Percentiles rank a stretch among this genome's conserved stretches.
phyloP scores from a whole-genome alignment of 2,888 invertebrate species.

The Xestoiulus laeticollis region DNA sequence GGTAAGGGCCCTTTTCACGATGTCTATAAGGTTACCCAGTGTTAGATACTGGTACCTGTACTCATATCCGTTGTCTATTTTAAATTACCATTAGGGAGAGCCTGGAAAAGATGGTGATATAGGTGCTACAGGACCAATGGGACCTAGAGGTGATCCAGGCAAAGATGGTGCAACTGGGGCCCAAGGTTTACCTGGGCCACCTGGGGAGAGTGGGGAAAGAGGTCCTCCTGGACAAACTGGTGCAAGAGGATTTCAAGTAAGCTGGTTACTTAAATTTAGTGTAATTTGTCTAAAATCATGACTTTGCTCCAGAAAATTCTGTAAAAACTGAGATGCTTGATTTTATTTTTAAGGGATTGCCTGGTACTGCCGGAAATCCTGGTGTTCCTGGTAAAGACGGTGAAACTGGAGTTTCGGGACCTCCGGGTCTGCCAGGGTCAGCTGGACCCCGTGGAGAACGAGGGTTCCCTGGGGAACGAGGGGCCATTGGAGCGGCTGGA shows the following conservation, averaged over 20 bases:
- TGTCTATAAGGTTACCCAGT: not conserved
- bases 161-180: constrained; percentile 69
- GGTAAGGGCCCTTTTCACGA: constrained; percentile 65
- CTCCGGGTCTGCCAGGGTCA: constrained; percentile 68
- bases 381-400: constrained; percentile 85
- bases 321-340: not conserved
- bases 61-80: constrained; percentile 23
- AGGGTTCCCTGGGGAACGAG: constrained; percentile 74
- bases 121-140: constrained; percentile 78
- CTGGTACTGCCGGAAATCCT: constrained; percentile 77
- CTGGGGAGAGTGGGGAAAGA: constrained; percentile 77
- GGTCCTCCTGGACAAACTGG: constrained; percentile 81
- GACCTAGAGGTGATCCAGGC: constrained; percentile 81
- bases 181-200: constrained; percentile 71
- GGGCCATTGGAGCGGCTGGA: constrained; percentile 69
- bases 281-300: no score
- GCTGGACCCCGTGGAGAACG: constrained; percentile 65
- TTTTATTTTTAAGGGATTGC: constrained; percentile 70
- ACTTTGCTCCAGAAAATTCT: no score
- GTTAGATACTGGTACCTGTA: constrained; percentile 49
- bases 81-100: constrained; percentile 72
- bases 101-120: constrained; percentile 80
- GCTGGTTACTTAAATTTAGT: no score
- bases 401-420: constrained; percentile 75
- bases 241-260: constrained; percentile 81